Evolutionary conservation across 2,113 vertebrate genomes (phyloP), one percentile per base, ranked within the genome.

Genomic region (Mesocricetus auratus): DNA sequence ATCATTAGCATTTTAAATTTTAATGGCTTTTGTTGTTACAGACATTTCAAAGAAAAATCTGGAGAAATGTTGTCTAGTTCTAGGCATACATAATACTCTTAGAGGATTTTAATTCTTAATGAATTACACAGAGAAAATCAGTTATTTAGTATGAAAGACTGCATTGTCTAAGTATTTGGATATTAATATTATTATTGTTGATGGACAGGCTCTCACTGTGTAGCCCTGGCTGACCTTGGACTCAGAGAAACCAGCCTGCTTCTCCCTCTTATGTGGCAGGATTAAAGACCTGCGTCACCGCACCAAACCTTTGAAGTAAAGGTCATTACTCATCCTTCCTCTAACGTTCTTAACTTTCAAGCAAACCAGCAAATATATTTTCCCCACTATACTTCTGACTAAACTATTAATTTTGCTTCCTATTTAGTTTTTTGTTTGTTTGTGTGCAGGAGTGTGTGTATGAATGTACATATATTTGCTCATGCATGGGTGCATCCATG

Each of bases 101-200:
- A 82, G 45, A 81, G 19, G 17, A 66, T 86, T 87, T 86, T 96
- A 36, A 75, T 86, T 90, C 16, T 53, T 87, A 62, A 87, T 58
- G 29, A 60, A 6, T 82, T 82, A 69, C 11, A 53, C 0, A 62
- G 29, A 77, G 16, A 56, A 93, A 82, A 62, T 15, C 66, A 22
- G 5, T 56, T 71, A n/a, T 62, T 90, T 73, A 33, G 8, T 87
- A 19, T 93, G 2, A 62, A 33, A 87, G 21, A 9, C 0, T 15
- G 2, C 1, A 15, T 86, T 29, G 79, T 88, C 66, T 29, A 88
- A 24, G 62, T 83, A 86, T 78, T 94, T 75, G 11, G 42, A 13
- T n/a, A 58, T 24, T 81, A 10, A n/a, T 22, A 5, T 36, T 77
- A 19, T 56, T 26, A 12, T 83, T 42, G 71, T 74, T 42, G 21